phyloP scores from a whole-genome alignment of 2,113 vertebrate genomes.

The Microtus pennsylvanicus region DNA sequence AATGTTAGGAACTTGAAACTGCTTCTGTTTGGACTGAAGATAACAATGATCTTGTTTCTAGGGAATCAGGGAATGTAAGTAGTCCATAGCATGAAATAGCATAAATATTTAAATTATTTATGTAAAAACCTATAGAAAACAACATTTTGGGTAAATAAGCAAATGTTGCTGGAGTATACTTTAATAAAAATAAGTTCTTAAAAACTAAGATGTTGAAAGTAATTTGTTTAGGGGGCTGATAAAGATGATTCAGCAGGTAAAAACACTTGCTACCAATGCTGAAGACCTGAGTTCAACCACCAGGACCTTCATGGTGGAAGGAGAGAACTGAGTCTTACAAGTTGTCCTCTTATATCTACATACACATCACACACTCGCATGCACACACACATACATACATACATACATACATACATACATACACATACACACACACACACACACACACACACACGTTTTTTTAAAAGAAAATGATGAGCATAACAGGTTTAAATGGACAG shows the following conservation, averaged over 20 bases:
- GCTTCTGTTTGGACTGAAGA: slow-evolving; percentile 15
- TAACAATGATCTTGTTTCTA: slow-evolving; percentile 30
- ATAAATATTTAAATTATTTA: slow-evolving; percentile 33
- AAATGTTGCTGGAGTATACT: not conserved
- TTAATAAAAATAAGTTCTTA: not conserved
- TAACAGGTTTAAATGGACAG: slow-evolving; percentile 29
- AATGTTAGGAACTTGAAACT: slow-evolving; percentile 39
- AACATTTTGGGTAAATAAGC: slow-evolving; percentile 4
- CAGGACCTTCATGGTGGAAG: not conserved
- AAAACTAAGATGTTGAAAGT: slow-evolving; percentile 43
- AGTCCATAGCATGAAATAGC: not conserved
- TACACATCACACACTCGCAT: not conserved
- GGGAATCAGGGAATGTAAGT: not conserved
- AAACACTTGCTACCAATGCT: too few relatives aligned
- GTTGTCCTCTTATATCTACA: not conserved
- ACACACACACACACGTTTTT: not conserved
- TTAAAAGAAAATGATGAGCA: slow-evolving; percentile 45
- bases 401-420: not conserved
- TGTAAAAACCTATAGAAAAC: slow-evolving; percentile 15
- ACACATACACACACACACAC: not conserved
- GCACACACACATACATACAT: not conserved
- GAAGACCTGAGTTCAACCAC: not conserved
- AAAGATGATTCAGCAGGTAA: not conserved
- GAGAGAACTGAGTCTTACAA: not conserved
- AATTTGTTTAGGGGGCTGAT: not conserved